phyloP scores from a whole-genome alignment of 1,140 invertebrate species.

The Brachionus manjavacas region DNA sequence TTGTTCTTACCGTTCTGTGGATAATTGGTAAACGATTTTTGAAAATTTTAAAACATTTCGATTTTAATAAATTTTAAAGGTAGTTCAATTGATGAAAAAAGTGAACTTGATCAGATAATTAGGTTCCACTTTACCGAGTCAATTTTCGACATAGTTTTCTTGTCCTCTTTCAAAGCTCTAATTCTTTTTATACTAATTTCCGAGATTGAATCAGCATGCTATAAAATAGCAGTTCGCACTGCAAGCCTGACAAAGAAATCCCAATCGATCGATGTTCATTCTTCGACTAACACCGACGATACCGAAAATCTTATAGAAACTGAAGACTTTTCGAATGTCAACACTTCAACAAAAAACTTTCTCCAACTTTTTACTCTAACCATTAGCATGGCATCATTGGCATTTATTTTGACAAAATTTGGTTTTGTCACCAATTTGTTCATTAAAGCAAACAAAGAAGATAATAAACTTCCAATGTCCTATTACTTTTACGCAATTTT shows the following conservation, averaged over 20 bases:
- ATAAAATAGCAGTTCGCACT: background rate
- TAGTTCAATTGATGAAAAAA: background rate
- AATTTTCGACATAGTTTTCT: constrained; percentile 21
- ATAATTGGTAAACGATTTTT: constrained; percentile 16
- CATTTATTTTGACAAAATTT: constrained; percentile 9
- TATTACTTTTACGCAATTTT: background rate
- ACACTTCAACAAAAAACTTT: background rate
- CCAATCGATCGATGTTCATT: background rate
- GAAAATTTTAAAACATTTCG: too few species aligned
- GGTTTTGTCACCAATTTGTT: background rate
- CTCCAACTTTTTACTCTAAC: background rate
- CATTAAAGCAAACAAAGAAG: background rate
- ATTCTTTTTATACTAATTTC: constrained; percentile 15
- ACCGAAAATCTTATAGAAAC: background rate
- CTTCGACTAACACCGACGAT: background rate
- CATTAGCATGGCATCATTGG: background rate
- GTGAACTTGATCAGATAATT: constrained; percentile 35
- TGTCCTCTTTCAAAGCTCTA: constrained; percentile 35
- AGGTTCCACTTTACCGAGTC: constrained; percentile 18
- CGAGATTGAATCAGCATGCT: constrained; percentile 5
- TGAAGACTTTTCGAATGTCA: too few species aligned
- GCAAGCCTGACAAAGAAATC: background rate
- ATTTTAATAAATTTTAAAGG: background rate
- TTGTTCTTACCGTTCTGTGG: background rate
- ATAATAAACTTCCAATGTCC: background rate